A percentile compares a stretch with the other conserved stretches of the same genome.
phyloP scores from a whole-genome alignment of 1,140 invertebrate species.

The Andrena cerasifolii region DNA sequence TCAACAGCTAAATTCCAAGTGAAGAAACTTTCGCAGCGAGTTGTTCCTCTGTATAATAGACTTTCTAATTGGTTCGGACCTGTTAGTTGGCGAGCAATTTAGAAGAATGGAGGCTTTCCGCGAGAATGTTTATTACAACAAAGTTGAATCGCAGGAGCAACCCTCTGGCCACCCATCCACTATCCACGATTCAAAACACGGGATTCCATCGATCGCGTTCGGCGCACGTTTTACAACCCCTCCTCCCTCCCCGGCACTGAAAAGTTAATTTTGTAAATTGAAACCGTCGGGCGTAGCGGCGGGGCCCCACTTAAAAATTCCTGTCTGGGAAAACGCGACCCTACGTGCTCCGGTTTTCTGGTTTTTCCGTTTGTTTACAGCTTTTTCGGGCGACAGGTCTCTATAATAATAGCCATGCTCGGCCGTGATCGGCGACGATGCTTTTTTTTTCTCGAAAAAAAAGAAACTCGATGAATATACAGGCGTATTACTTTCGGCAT shows the following conservation, averaged over 20 bases:
- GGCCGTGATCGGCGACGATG: not conserved
- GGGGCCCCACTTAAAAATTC: not conserved
- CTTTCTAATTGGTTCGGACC: too few species aligned
- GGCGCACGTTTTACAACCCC: not conserved
- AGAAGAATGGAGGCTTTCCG: too few species aligned
- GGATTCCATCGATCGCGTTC: slow-evolving; percentile 25
- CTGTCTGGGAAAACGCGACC: not conserved
- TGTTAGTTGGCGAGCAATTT: too few species aligned
- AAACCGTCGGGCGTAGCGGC: not conserved
- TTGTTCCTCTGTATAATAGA: too few species aligned
- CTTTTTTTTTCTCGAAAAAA: not conserved
- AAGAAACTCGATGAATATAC: not conserved
- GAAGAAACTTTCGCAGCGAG: not conserved
- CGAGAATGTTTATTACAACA: slow-evolving; percentile 16
- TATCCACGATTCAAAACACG: slow-evolving; percentile 29
- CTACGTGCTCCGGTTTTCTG: not conserved
- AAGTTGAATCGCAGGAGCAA: not conserved
- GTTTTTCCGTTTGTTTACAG: not conserved
- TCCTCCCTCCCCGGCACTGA: not conserved
- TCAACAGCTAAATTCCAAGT: too few species aligned
- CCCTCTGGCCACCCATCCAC: too few species aligned
- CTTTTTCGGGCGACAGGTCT: not conserved
- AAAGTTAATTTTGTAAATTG: slow-evolving; percentile 42
- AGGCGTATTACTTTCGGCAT: not conserved
- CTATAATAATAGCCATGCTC: not conserved